Conservation (phyloP, 1,140 invertebrate species). For the Ceratoteleas bidentatus region DNA sequence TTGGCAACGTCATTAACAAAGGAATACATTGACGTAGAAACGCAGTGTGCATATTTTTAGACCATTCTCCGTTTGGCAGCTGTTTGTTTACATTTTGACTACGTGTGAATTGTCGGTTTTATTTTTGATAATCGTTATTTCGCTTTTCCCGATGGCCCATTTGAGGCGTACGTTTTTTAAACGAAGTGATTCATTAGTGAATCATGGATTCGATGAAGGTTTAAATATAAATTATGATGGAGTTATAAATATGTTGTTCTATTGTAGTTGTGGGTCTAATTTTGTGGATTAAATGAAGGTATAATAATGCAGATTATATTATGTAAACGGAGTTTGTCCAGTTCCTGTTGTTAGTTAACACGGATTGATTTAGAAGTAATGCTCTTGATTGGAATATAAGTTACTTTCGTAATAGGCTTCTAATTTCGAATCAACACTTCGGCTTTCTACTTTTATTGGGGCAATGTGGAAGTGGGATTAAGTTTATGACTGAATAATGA, state of each 20-base stretch:
- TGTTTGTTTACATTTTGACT: slow-evolving; percentile 21
- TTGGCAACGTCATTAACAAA: too few species aligned
- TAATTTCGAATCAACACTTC: slow-evolving; percentile 7
- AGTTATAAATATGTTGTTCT: background rate
- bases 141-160: background rate
- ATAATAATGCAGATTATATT: slow-evolving; percentile 14
- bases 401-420: slow-evolving; percentile 12
- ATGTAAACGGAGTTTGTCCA: slow-evolving; percentile 4
- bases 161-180: background rate
- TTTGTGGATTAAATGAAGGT: slow-evolving; percentile 13
- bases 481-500: background rate
- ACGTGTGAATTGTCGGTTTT: too few species aligned
- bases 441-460: background rate
- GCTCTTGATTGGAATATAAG: slow-evolving; percentile 15
- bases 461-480: background rate
- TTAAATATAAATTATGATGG: background rate
- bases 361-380: slow-evolving; percentile 26
- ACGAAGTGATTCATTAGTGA: too few species aligned
- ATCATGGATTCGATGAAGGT: too few species aligned
- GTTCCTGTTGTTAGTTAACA: slow-evolving; percentile 19
- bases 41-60: too few species aligned
- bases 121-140: background rate
- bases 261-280: slow-evolving; percentile 2
- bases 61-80: slow-evolving; percentile 16
- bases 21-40: too few species aligned